Evolutionary conservation across 2,888 invertebrate genomes (phyloP).

Genomic region (Vandiemenella viatica): DNA sequence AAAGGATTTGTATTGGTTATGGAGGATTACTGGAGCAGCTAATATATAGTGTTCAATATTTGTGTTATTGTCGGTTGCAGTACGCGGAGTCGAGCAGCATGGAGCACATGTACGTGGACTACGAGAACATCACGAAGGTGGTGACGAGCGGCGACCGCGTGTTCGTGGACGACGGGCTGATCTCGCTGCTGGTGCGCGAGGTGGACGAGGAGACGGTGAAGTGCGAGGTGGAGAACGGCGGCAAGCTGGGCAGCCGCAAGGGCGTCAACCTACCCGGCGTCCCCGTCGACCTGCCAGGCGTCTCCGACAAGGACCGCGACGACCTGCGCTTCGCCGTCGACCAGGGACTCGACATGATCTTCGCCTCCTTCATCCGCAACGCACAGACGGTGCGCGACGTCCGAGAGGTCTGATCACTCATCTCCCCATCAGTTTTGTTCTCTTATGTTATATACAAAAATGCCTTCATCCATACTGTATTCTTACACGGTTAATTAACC

Average conservation of each 20-base stretch:
- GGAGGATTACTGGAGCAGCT: conserved; percentile 57
- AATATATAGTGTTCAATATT: conserved; percentile 65
- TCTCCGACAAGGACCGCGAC: conserved; percentile 91
- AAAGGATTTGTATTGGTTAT: no score
- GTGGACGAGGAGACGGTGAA: conserved; percentile 41
- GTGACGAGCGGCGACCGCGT: conserved; percentile 70
- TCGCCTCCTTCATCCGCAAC: conserved; percentile 93
- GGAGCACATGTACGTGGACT: conserved; percentile 70
- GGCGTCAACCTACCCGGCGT: conserved; percentile 94
- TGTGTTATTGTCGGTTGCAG: conserved; percentile 65
- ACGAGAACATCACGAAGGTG: conserved; percentile 85
- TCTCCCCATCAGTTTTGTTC: no score
- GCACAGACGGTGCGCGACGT: conserved; percentile 80
- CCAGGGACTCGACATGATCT: conserved; percentile 90
- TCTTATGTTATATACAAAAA: no score
- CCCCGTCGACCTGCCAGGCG: conserved; percentile 89
- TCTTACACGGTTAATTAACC: no score
- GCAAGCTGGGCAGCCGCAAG: conserved; percentile 82
- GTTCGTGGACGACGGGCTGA: conserved; percentile 91
- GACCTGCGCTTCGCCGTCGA: conserved; percentile 84
- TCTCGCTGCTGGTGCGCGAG: conserved; percentile 73
- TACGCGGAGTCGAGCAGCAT: conserved; percentile 64
- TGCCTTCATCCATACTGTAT: no score
- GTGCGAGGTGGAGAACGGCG: conserved; percentile 80
- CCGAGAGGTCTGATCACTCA: no score